A percentile compares a stretch with the other conserved stretches of the same genome.
Evolutionary conservation across 53 echinoderm and acorn worm species (phyloP).

Genomic region (Actinopyga echinites): DNA sequence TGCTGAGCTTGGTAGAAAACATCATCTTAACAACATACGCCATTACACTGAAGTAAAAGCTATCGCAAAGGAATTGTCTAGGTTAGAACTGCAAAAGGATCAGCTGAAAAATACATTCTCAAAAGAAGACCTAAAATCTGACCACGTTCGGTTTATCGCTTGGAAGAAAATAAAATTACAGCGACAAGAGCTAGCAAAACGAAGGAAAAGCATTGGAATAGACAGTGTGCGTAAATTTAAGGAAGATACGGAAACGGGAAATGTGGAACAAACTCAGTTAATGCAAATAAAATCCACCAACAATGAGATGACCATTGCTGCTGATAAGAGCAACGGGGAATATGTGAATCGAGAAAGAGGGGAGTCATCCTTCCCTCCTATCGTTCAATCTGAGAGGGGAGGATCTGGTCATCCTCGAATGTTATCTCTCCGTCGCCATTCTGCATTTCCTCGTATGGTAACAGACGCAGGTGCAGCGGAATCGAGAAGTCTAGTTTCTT

Average conservation of each 20-base stretch:
- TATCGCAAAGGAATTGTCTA: slow-evolving; percentile 1
- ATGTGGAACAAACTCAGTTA: too few species aligned
- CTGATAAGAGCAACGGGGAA: too few species aligned
- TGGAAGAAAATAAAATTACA: not conserved
- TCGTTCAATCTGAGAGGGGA: too few species aligned
- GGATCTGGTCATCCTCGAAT: not conserved
- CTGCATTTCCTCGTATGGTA: slow-evolving; percentile 12
- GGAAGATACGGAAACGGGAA: too few species aligned
- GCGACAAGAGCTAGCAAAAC: not conserved
- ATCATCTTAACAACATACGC: slow-evolving; percentile 16
- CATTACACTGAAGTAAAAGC: slow-evolving; percentile 10
- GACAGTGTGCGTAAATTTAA: too few species aligned
- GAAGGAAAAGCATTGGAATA: not conserved
- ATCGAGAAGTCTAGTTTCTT: too few species aligned
- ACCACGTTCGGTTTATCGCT: slow-evolving; percentile 1
- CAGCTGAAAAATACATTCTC: not conserved
- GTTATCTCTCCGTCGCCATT: not conserved
- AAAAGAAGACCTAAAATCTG: not conserved
- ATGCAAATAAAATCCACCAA: too few species aligned
- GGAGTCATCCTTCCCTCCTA: too few species aligned
- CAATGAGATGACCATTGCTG: too few species aligned
- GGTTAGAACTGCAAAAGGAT: slow-evolving; percentile 15
- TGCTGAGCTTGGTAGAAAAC: not conserved
- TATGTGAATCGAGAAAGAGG: too few species aligned
- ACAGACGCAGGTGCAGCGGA: not conserved